These are phyloP conservation scores for Lates calcarifer DNA, from an alignment of 2,113 vertebrate species.

Conservation along the genomic window DNA sequence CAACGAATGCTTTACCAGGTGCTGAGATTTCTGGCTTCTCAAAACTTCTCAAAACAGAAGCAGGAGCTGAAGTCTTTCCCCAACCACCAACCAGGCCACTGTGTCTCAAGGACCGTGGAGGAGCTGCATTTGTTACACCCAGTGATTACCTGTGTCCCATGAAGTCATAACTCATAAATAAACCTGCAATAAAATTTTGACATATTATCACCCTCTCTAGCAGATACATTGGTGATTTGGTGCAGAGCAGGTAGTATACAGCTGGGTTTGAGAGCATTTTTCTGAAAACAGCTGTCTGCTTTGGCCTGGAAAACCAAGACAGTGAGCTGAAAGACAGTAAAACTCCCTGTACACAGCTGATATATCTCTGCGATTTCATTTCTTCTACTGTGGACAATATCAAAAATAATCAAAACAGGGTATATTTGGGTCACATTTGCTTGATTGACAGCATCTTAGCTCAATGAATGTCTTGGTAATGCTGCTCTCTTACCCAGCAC, in stretches of 20 bases:
- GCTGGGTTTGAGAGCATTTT: neutral
- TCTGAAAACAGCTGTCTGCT: neutral
- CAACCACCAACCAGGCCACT: neutral
- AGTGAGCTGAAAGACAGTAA: neutral
- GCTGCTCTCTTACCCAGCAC: neutral
- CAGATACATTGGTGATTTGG: too few species aligned
- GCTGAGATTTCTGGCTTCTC: constrained; percentile 23
- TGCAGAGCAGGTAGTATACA: neutral
- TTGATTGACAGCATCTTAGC: constrained; percentile 4
- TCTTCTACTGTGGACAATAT: neutral
- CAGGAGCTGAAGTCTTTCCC: constrained; percentile 10
- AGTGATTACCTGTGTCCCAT: neutral
- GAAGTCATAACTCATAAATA: neutral
- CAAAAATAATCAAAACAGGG: neutral
- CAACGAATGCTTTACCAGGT: constrained; percentile 20
- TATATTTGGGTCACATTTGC: neutral
- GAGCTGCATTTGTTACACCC: neutral
- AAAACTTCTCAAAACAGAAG: constrained; percentile 14
- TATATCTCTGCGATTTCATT: neutral
- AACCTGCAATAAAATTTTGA: neutral
- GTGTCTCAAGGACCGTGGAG: constrained; percentile 3
- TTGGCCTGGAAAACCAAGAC: neutral
- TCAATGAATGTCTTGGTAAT: neutral
- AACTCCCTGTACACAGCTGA: neutral
- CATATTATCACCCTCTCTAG: neutral